Evolutionary conservation across 2,113 vertebrate genomes (phyloP).

Genomic region (Vireo altiloquus): DNA sequence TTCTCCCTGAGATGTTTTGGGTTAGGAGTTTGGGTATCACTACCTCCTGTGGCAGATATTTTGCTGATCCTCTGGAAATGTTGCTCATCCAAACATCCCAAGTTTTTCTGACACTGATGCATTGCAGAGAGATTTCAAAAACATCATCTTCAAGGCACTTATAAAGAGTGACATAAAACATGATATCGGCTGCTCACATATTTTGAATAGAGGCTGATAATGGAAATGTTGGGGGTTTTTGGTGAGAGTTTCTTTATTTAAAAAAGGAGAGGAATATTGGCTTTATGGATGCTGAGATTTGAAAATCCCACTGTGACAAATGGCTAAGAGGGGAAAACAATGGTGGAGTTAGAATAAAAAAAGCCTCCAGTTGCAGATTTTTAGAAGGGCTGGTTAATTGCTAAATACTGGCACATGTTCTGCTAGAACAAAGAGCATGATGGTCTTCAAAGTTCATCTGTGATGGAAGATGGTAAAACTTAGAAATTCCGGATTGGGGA

Average conservation of each 20-base stretch:
- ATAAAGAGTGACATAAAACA: not conserved
- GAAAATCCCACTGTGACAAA: not conserved
- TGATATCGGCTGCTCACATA: not conserved
- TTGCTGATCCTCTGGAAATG: not conserved
- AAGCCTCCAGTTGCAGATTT: not conserved
- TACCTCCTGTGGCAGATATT: not conserved
- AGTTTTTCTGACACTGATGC: not conserved
- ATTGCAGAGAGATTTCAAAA: not conserved
- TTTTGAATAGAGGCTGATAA: not conserved
- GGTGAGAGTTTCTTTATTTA: not conserved
- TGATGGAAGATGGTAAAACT: not conserved
- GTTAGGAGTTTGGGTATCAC: not conserved
- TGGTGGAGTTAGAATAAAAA: not conserved
- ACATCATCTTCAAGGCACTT: not conserved
- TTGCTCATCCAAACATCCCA: not conserved
- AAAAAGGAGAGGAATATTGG: not conserved
- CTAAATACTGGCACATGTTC: not conserved
- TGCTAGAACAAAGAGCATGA: rapidly evolving
- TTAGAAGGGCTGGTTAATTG: not conserved
- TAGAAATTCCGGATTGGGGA: not conserved
- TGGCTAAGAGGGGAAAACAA: not conserved
- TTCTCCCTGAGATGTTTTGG: not conserved
- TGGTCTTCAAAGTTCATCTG: not conserved
- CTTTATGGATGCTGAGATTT: not conserved
- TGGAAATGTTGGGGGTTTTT: not conserved